Percentiles rank a stretch among this genome's conserved stretches.
Conservation (phyloP, 2,888 invertebrate genomes). For the Limnephilus lunatus region DNA sequence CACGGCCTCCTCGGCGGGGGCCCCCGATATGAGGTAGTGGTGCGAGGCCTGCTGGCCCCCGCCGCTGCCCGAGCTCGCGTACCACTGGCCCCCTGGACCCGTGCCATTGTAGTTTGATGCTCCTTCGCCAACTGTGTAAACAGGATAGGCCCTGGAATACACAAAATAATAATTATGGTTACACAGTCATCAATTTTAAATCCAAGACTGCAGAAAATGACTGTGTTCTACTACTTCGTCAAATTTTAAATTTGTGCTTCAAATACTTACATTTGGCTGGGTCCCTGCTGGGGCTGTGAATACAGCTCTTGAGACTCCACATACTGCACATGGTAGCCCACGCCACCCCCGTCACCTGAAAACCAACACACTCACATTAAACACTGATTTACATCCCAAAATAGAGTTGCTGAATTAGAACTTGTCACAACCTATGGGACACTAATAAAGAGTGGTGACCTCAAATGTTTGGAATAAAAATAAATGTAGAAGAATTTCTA, state of each 20-base stretch:
- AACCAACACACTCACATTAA: constrained; percentile 66
- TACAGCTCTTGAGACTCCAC: constrained; percentile 83
- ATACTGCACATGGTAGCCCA: constrained; percentile 86
- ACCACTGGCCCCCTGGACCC: constrained; percentile 21
- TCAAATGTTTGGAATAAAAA: background rate
- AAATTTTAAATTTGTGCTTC: too few relatives aligned
- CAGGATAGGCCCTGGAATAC: constrained; percentile 82
- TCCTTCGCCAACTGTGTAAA: constrained; percentile 82
- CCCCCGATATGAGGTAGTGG: constrained; percentile 83
- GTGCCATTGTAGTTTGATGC: constrained; percentile 43
- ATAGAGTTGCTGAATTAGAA: background rate
- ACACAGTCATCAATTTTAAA: background rate
- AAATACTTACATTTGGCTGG: constrained; percentile 78
- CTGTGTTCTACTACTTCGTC: background rate
- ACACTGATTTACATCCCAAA: background rate
- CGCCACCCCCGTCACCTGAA: constrained; percentile 79
- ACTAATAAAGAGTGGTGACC: background rate
- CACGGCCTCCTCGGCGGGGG: constrained; percentile 79
- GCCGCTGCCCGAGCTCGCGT: constrained; percentile 6
- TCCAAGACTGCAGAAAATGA: background rate
- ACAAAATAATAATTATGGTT: background rate
- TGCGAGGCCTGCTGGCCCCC: constrained; percentile 68
- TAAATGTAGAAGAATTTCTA: background rate
- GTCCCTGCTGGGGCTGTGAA: constrained; percentile 80
- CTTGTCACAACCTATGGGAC: background rate